phyloP scores from a whole-genome alignment of 2,797 vertebrate genomes.

The Enteromius argenteus region DNA sequence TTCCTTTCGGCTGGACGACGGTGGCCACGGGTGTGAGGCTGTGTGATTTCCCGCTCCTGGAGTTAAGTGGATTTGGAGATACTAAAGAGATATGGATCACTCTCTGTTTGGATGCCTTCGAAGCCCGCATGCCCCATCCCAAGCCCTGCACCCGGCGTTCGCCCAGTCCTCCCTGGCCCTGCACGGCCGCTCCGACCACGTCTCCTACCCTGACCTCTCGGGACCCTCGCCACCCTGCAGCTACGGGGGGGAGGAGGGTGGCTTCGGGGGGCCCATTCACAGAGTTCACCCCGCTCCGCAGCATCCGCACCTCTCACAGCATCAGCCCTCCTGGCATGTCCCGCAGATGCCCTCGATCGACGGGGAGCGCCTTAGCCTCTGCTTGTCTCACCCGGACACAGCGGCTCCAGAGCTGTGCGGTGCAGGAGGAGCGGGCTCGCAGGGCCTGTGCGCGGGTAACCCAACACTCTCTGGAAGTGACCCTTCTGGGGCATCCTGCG shows the following conservation, averaged over 20 bases:
- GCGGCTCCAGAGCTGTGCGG: constrained; percentile 62
- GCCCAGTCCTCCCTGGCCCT: constrained; percentile 86
- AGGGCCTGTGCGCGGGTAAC: constrained; percentile 79
- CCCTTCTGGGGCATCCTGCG: constrained; percentile 79
- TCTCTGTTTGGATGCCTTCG: constrained; percentile 91
- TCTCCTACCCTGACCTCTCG: constrained; percentile 88
- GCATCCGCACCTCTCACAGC: constrained; percentile 82
- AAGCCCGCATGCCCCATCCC: constrained; percentile 85
- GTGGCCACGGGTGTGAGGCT: constrained; percentile 55
- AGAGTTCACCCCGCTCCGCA: constrained; percentile 78
- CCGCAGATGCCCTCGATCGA: constrained; percentile 84
- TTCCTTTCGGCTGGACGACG: constrained; percentile 61
- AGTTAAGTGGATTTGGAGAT: constrained; percentile 46
- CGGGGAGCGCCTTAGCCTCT: constrained; percentile 79
- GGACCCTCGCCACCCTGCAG: constrained; percentile 86
- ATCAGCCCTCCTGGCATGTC: constrained; percentile 84
- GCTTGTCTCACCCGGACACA: constrained; percentile 81
- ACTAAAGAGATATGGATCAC: constrained; percentile 85
- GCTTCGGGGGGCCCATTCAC: constrained; percentile 82
- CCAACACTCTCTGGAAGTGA: constrained; percentile 79
- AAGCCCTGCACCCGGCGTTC: constrained; percentile 86
- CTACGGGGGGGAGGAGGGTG: constrained; percentile 84
- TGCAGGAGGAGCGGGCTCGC: constrained; percentile 60
- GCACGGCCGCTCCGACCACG: constrained; percentile 86
- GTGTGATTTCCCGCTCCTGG: constrained; percentile 60